A percentile compares a stretch with the other conserved stretches of the same genome.
Evolutionary conservation across 2,888 invertebrate genomes (phyloP).

Genomic region (Sympetrum striolatum): DNA sequence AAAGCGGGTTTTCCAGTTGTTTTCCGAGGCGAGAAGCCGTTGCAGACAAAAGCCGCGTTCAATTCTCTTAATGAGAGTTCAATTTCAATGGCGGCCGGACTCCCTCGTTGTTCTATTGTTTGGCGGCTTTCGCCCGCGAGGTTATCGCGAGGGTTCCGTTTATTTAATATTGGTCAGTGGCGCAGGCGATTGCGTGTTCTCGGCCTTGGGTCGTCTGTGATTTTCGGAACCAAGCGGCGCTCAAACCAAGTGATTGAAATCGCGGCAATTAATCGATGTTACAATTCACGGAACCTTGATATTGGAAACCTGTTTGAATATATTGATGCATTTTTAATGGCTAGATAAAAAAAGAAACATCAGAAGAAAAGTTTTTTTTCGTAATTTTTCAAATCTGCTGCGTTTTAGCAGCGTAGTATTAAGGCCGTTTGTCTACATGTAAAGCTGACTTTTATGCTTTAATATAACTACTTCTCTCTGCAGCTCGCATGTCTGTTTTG

Average conservation of each 20-base stretch:
- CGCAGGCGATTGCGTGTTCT: background rate
- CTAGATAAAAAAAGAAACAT: background rate
- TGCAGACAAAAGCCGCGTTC: no score
- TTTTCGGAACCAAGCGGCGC: background rate
- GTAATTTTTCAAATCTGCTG: background rate
- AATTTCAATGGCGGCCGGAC: no score
- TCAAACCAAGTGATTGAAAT: no score
- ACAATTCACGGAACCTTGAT: background rate
- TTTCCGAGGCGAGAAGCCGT: no score
- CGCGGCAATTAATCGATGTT: background rate
- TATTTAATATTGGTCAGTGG: background rate
- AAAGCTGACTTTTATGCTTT: background rate
- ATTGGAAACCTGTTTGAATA: background rate
- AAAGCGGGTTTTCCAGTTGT: no score
- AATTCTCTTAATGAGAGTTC: no score
- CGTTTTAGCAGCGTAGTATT: background rate
- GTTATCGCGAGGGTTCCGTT: background rate
- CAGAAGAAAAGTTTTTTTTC: background rate
- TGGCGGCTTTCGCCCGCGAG: background rate
- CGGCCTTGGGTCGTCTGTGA: background rate
- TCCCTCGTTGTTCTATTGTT: no score
- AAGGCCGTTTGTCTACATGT: background rate
- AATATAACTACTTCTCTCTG: background rate
- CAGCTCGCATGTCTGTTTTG: background rate
- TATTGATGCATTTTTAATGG: background rate